These are phyloP conservation scores for Podilymbus podiceps DNA, from an alignment of 2,113 vertebrate species.

Conservation along the genomic window DNA sequence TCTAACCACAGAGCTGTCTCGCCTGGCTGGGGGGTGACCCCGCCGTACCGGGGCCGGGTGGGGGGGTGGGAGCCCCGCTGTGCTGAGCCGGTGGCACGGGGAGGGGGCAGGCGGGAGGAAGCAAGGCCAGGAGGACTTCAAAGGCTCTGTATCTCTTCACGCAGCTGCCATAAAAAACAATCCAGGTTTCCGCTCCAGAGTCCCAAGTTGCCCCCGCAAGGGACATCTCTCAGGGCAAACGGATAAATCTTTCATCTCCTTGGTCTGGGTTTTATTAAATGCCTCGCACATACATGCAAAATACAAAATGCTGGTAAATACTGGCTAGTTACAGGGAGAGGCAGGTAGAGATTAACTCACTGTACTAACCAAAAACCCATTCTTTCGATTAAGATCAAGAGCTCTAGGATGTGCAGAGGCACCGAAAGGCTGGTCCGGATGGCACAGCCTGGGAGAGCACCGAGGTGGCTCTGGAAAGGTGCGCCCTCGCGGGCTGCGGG, in stretches of 20 bases:
- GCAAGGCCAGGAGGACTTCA: slow-evolving; percentile 1
- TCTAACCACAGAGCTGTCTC: neutral
- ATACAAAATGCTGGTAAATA: slow-evolving; percentile 19
- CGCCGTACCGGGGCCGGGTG: rapidly evolving
- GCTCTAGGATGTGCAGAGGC: neutral
- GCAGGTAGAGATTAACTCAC: neutral
- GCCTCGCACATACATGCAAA: slow-evolving; percentile 39
- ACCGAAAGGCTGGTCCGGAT: neutral
- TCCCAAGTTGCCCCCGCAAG: slow-evolving; percentile 48
- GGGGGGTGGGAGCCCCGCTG: neutral
- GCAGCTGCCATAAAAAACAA: slow-evolving; percentile 61
- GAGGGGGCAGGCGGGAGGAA: neutral
- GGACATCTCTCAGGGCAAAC: slow-evolving; percentile 61
- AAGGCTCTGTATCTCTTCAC: slow-evolving; percentile 50
- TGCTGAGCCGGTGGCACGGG: neutral
- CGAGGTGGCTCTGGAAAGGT: rapidly evolving
- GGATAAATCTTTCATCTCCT: slow-evolving; percentile 70
- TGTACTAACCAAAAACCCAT: neutral
- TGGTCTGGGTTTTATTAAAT: slow-evolving; percentile 60
- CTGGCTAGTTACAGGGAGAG: neutral
- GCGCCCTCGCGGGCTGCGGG: neutral
- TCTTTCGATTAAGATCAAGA: neutral
- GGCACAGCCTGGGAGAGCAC: neutral
- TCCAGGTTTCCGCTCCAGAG: slow-evolving; percentile 58
- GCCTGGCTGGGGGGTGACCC: neutral